Base-by-base conservation (phyloP, 1,140 invertebrate species). In the Brachionus koreanus region DNA sequence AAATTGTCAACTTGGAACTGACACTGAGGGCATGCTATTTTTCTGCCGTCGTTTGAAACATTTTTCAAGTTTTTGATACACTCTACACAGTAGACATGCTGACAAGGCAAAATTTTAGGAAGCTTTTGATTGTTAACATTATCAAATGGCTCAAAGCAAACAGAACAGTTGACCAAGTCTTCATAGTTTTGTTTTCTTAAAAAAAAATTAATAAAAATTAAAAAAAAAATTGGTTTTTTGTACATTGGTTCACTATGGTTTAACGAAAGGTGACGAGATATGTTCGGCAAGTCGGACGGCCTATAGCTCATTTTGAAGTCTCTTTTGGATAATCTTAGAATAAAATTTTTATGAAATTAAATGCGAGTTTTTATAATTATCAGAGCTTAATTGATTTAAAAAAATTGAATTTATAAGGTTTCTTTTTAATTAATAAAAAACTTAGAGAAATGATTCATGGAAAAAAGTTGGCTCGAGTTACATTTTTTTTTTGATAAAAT, bases 81-180 rank as follows among this genome's bases (percentile, higher is more conserved):
- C 42, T 79, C 35, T 5, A 79, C 76, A 65, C 76, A 79, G 39
- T 79, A 79, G 6, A 52, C 57, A 52, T 79, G 76, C 25, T 79
- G 76, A 63, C 76, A 79, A 61, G 76, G 76, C 33, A 79, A 65
- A 61, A 79, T 79, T 49, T 79, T 79, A 13, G 76, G 76, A 13
- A 79, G 37, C 9, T 79, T 79, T 1, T 43, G 37, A 13, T 79
- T 49, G n/a, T 79, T 79, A 2, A 43, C 76, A 13, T 52, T 65
- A 25, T 79, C 49, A 43, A 61, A 79, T 23, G 35, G 35, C n/a
- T 79, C 76, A 35, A 61, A 79, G 13, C 76, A 79, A 33, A 79
- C 37, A 19, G 76, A 79, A 43, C 76, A 79, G 37, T 42, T 79
- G 49, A 79, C 76, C 25, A 79, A 33, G 49, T 79, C 76, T 39